These are phyloP conservation scores for Olivierus martensii DNA, from an alignment of 1,140 invertebrate species.

Conservation along the genomic window DNA sequence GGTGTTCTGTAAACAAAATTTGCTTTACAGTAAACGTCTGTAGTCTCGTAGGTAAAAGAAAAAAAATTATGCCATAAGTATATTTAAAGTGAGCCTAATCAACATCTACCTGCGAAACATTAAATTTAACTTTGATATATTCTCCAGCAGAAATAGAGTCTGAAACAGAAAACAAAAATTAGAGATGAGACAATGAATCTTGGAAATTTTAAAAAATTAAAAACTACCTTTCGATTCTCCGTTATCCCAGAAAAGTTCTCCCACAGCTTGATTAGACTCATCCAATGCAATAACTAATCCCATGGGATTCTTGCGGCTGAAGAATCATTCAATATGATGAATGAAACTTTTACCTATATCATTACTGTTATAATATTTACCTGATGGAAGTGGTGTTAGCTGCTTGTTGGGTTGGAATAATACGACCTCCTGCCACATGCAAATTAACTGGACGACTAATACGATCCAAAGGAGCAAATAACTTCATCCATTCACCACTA, in stretches of 20 bases:
- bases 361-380: background rate
- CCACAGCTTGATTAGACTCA: slow-evolving; percentile 8
- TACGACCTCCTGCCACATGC: background rate
- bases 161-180: background rate
- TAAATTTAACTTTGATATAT: slow-evolving; percentile 7
- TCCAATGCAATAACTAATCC: slow-evolving; percentile 13
- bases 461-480: background rate
- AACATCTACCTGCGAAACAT: slow-evolving; percentile 2
- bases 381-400: background rate
- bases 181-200: background rate
- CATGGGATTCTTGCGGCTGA: slow-evolving; percentile 15
- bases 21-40: no score
- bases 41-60: no score
- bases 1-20: slow-evolving; percentile 1
- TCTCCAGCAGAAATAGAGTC: slow-evolving; percentile 6
- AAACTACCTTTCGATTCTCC: slow-evolving; percentile 12
- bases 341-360: no score
- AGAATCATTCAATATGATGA: no score
- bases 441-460: background rate
- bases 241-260: slow-evolving; percentile 14
- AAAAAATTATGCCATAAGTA: no score
- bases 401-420: background rate
- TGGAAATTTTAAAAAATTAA: background rate
- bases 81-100: background rate
- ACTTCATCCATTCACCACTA: background rate